phyloP scores from a whole-genome alignment of 2,888 invertebrate genomes.

The Clunio marinus region DNA sequence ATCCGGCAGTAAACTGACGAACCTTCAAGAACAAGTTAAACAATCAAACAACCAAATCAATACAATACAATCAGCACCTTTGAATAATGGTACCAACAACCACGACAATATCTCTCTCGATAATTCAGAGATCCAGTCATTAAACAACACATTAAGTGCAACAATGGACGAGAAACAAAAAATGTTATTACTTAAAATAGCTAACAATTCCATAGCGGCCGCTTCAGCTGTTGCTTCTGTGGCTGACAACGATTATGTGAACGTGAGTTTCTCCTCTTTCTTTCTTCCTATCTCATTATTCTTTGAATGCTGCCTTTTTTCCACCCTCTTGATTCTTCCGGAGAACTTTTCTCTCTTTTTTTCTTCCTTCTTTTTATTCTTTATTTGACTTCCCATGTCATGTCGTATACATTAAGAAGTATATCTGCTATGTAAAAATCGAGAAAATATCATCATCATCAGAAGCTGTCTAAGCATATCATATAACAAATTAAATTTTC shows the following conservation, averaged over 20 bases:
- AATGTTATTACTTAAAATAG: conserved; percentile 50
- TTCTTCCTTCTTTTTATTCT: no score
- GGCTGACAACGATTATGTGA: conserved; percentile 35
- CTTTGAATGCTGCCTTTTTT: no score
- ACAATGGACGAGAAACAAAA: conserved; percentile 46
- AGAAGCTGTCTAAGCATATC: background rate
- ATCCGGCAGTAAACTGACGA: conserved; percentile 43
- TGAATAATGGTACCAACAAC: conserved; percentile 35
- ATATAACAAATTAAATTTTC: background rate
- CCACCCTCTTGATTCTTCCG: no score
- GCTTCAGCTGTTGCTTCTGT: conserved; percentile 33
- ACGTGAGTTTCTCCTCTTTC: conserved; percentile 17
- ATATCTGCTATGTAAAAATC: no score
- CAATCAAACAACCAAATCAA: conserved; percentile 40
- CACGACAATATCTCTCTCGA: conserved; percentile 46
- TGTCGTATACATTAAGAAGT: no score
- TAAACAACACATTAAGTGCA: conserved; percentile 39
- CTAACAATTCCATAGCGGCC: conserved; percentile 42
- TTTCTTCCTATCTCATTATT: background rate
- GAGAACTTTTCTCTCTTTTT: no score
- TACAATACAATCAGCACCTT: conserved; percentile 40
- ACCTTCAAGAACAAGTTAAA: conserved; percentile 51
- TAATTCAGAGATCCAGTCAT: conserved; percentile 48
- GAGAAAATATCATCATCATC: no score
- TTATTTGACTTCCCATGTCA: no score